Base-by-base conservation (phyloP, 2,888 invertebrate species). In the Synanthedon tipuliformis region DNA sequence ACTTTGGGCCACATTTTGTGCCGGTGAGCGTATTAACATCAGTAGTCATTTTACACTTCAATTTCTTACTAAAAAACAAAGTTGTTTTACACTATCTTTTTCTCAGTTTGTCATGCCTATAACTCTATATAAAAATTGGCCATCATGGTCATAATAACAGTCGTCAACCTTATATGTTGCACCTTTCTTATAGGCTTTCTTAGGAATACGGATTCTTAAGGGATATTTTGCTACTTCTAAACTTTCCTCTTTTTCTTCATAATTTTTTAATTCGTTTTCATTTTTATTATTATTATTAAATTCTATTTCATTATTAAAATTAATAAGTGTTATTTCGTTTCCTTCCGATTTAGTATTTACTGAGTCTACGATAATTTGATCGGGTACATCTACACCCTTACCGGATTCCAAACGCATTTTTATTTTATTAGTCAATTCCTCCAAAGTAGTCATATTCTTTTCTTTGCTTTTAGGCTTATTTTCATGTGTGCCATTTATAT, bases 101-200 rank as follows among this genome's bases (percentile, higher is more conserved):
- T 34, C 56, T 59, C 64, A 67, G 55, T 61, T 65, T 51, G 73
- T 77, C 89, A 93, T 90, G 56, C 93, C 93, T 58, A 94, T 91
- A 50, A 94, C 92, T 66, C 94, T 88, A 71, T 94, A 95, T 54
- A 95, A 83, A 82, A 95, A 94, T 70, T 86, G 88, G 0, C 95
- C 95, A 84, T 94, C 92, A 71, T 91, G 89, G 69, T 94, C 93
- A 76, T 95, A 95, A 72, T 91, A 95, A 63, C 93, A 92, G 76
- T 95, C 94, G 58, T 92, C 90, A 0, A 94, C 86, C 78, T 92
- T 92, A 68, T 94, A 95, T 8, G 92, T 91, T 49, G 89, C 90
- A 27, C 91, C 92, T 64, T 73, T 78, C 61, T 90, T 90, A 61
- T 88, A 89, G 41, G 90, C 82, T 52, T 90, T 89, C 61, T 89